phyloP scores from a whole-genome alignment of 2,113 vertebrate genomes.

The Phrynosoma blainvillii region DNA sequence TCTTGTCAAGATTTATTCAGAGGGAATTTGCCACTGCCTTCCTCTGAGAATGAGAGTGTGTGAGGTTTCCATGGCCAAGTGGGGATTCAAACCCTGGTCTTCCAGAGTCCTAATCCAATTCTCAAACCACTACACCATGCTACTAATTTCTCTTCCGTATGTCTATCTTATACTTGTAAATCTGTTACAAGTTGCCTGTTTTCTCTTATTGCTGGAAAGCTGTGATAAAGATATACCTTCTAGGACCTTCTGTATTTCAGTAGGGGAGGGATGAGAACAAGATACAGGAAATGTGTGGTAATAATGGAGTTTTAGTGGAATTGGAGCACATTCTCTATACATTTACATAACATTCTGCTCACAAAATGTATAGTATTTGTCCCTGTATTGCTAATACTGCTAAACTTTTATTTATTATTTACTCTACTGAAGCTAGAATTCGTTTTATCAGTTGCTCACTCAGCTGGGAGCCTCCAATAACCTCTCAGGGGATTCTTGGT shows the following conservation, averaged over 20 bases:
- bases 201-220: background rate
- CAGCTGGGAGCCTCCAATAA: too few species aligned
- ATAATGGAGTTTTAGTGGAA: too few species aligned
- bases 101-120: background rate
- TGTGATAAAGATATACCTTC: background rate
- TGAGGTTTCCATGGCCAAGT: too few species aligned
- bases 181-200: accelerated
- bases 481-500: too few species aligned
- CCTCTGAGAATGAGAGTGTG: too few species aligned
- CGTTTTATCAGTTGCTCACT: background rate
- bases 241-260: accelerated
- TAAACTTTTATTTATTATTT: background rate
- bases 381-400: background rate
- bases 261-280: background rate
- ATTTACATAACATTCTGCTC: conserved; percentile 3
- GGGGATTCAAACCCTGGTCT: too few species aligned
- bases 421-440: background rate
- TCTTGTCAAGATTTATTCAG: background rate
- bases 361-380: background rate
- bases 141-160: background rate
- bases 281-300: background rate
- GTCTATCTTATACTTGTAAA: background rate
- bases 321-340: background rate
- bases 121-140: background rate
- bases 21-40: too few species aligned